These are phyloP conservation scores for Phymatocera aterrima DNA, from an alignment of 2,888 invertebrate genomes.

Conservation along the genomic window DNA sequence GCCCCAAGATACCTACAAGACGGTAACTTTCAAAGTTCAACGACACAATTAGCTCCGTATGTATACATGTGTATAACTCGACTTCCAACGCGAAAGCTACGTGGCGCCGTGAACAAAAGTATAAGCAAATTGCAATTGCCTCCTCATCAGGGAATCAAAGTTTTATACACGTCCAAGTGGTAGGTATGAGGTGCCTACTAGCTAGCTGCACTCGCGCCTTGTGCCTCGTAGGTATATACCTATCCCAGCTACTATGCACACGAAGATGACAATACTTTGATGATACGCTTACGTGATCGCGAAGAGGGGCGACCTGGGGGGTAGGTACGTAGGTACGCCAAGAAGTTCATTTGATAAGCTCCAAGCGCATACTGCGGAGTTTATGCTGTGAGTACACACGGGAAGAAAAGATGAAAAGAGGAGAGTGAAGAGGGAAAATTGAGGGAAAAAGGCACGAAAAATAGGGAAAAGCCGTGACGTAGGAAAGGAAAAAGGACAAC, in stretches of 20 bases:
- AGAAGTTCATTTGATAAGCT: conserved; percentile 29
- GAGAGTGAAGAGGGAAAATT: neutral
- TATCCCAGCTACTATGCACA: neutral
- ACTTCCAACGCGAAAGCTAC: neutral
- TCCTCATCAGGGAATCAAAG: conserved; percentile 39
- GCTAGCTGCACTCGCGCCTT: neutral
- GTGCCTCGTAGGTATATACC: too few species aligned
- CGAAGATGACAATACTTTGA: neutral
- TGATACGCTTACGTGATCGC: conserved; percentile 4
- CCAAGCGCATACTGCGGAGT: neutral
- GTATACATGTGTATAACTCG: too few species aligned
- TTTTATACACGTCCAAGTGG: conserved; percentile 19
- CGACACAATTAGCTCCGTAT: neutral
- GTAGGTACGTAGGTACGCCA: neutral
- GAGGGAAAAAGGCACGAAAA: neutral
- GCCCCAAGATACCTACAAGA: neutral
- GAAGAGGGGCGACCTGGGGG: neutral
- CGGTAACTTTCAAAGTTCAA: conserved; percentile 14
- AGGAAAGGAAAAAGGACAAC: neutral
- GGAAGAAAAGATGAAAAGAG: neutral
- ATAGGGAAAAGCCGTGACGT: neutral
- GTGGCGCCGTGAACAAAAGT: conserved; percentile 10
- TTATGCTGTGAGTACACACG: neutral
- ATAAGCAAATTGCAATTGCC: conserved; percentile 28
- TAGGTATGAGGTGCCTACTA: neutral